Conservation (phyloP, 2,888 invertebrate species). For the Melitaea athalia region DNA sequence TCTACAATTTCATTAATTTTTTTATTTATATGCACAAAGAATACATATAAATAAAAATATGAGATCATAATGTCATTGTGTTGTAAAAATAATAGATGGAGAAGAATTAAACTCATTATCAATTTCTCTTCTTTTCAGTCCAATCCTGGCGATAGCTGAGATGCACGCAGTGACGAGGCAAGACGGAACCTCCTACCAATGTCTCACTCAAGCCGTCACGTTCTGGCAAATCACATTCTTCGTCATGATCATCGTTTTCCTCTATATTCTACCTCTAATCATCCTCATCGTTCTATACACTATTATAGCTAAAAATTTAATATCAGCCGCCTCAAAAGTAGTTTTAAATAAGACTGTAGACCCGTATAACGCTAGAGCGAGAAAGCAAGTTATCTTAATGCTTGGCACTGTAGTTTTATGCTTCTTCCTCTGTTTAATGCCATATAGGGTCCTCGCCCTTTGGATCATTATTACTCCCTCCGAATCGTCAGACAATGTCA, state of each 20-base stretch:
- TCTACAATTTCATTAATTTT: background rate
- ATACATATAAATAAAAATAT: background rate
- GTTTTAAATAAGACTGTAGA: conserved; percentile 88
- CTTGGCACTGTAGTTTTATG: conserved; percentile 92
- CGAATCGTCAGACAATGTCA: conserved; percentile 85
- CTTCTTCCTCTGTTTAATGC: conserved; percentile 94
- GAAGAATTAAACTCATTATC: conserved; percentile 16
- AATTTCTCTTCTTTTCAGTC: conserved; percentile 80
- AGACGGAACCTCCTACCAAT: conserved; percentile 88
- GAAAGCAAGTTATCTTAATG: conserved; percentile 93
- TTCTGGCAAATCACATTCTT: conserved; percentile 90
- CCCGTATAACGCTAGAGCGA: conserved; percentile 86
- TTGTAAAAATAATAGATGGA: background rate
- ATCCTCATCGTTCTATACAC: conserved; percentile 91
- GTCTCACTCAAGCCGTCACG: conserved; percentile 89
- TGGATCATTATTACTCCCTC: conserved; percentile 91
- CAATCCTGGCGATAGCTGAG: conserved; percentile 89
- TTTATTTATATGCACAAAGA: background rate
- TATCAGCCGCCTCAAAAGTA: conserved; percentile 86
- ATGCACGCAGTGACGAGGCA: conserved; percentile 85
- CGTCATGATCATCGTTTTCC: conserved; percentile 88
- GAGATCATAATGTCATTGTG: background rate
- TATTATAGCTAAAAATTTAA: conserved; percentile 91
- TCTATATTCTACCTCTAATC: conserved; percentile 91
- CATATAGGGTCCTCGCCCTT: conserved; percentile 90